Base-by-base conservation (phyloP, 1,140 invertebrate genomes). In the Leptopilina clavipes region DNA sequence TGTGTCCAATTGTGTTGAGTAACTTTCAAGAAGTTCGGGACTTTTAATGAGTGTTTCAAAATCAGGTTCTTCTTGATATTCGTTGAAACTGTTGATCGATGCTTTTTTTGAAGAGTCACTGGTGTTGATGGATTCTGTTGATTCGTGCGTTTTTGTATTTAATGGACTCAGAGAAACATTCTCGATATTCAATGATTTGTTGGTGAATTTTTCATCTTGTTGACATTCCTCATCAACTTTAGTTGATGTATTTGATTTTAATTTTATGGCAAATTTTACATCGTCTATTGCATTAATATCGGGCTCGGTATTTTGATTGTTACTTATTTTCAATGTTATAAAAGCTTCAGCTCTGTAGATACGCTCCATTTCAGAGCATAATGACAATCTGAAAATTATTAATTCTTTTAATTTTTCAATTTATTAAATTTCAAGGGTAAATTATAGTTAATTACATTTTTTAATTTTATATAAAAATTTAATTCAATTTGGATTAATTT, bases 291-390 rank as follows among this genome's bases (percentile, higher is more conserved):
- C 37, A 70, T 77, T 73, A 2, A 43, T 40, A 71, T 48, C 72
- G 9, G 25, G 1, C 17, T 65, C 37, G 43, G 37, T 43, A n/a
- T 80, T 71, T 1, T 72, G 19, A 8, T 3, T 22, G 5, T n/a
- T 45, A 22, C 85, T 83, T 7, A 76, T 17, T 40, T 74, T 74
- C 0, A 87, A 87, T 45, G 87, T 80, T 78, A 89, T 88, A 54
- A 87, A 90, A 44, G 86, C 82, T 76, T 90, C 88, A 2, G 86
- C 85, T 74, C 83, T 83, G 45, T 84, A 90, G 22, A 82, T 84
- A 52, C 85, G 84, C 25, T 65, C 59, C 59, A 65, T 65, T 65
- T 65, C 59, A 37, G n/a, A 25, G 25, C 25, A 65, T 65, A 22
- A 65, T 22, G 59, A 12, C 0, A 59, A 65, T 25, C 59, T 65